These are phyloP conservation scores for Phycodurus eques DNA, from an alignment of 2,113 vertebrate genomes.

Conservation along the genomic window DNA sequence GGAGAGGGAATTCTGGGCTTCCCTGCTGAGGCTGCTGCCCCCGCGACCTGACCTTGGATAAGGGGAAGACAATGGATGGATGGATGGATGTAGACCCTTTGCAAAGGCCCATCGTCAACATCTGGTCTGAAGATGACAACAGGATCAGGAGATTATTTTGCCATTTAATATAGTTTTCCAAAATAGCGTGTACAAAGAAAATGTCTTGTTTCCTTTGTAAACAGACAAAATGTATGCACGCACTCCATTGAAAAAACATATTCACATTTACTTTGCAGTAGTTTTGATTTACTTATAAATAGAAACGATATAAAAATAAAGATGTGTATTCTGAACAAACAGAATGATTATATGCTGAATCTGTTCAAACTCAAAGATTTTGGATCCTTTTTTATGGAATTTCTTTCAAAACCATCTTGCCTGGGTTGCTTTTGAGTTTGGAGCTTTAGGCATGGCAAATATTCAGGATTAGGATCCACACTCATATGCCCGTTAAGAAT, in stretches of 20 bases:
- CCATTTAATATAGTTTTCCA: no score
- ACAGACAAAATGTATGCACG: not conserved
- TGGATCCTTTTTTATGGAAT: not conserved
- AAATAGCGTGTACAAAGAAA: no score
- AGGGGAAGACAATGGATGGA: no score
- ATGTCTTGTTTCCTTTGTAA: not conserved
- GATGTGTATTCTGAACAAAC: not conserved
- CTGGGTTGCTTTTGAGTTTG: constrained; percentile 31
- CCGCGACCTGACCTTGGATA: no score
- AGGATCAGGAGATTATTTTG: no score
- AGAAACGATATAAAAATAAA: not conserved
- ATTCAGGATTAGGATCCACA: constrained; percentile 75
- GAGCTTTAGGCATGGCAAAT: constrained; percentile 58
- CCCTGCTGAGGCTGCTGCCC: no score
- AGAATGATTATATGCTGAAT: not conserved
- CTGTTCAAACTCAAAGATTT: not conserved
- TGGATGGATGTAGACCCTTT: no score
- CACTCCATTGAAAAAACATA: no score
- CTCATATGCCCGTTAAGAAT: constrained; percentile 71
- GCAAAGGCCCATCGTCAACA: no score
- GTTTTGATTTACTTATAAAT: not conserved
- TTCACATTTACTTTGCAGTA: no score
- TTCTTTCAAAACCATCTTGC: constrained; percentile 23
- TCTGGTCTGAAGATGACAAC: no score
- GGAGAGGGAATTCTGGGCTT: no score